Conservation (phyloP, 2,797 vertebrate genomes). For the Sternotherus odoratus region DNA sequence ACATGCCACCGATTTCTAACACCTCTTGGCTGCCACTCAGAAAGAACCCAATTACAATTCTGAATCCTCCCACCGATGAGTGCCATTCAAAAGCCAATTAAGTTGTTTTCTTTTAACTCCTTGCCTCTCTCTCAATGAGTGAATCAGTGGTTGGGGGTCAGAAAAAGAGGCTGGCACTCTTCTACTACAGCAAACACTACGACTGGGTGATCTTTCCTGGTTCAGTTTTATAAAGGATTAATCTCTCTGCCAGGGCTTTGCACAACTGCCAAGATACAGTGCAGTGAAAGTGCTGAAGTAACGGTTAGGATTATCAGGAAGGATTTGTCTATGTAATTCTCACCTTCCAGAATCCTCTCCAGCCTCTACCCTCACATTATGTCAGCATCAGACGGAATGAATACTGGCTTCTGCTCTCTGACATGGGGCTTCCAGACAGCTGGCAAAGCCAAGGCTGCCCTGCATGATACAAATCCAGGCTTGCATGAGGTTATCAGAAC, state of each 20-base stretch:
- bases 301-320: conserved; percentile 19
- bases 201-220: accelerated
- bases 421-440: conserved; percentile 44
- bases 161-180: background rate
- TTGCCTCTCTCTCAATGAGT: background rate
- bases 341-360: conserved; percentile 62
- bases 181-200: background rate
- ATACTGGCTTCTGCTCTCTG: conserved; percentile 48
- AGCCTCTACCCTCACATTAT: conserved; percentile 53
- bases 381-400: conserved; percentile 38
- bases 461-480: background rate
- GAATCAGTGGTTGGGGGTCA: background rate
- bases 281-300: background rate
- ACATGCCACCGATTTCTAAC: accelerated
- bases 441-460: conserved; percentile 40
- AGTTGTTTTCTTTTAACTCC: background rate
- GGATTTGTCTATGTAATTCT: conserved; percentile 63
- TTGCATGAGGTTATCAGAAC: background rate
- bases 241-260: background rate
- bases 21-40: background rate
- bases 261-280: background rate
- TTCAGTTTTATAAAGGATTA: background rate
- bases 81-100: background rate
- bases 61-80: background rate
- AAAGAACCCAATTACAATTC: conserved; percentile 8